Evolutionary conservation across 2,797 vertebrate genomes (phyloP), one percentile per base, ranked within the genome.

Genomic region (Sebastes diaconus): DNA sequence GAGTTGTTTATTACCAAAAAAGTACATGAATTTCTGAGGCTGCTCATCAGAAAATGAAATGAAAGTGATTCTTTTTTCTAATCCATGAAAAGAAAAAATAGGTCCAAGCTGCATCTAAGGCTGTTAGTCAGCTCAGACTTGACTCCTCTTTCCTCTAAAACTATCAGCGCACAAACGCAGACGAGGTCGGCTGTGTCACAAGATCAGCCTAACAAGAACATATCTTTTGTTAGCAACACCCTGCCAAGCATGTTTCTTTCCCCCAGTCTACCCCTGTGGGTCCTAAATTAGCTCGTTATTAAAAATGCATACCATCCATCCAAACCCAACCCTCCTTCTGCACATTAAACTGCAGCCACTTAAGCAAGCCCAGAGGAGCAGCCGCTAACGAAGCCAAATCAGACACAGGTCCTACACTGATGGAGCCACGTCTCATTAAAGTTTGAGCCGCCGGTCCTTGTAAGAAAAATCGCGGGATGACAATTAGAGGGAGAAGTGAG

Each of bases 281-380:
- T 84, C 88, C 87, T 92, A 90, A 94, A 95, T 96, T 94, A 93
- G 89, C 88, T 75, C 12, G 68, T 77, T 69, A 73, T 95, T 90
- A 94, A 95, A 95, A 91, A 95, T 95, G 85, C 91, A 95, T 90
- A 75, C 61, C 73, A 77, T 73, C 80, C 85, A 67, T 83, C 85
- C 86, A 87, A 77, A 76, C 52, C 75, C 79, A 64, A 61, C 77
- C 74, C 79, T 90, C 84, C 83, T 92, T 86, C 89, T 92, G 87
- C 94, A 91, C 87, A 94, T 94, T 94, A 94, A 90, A 94, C 91
- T 87, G 85, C 83, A 94, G 93, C 90, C 95, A 95, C 95, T 96
- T 95, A 92, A 92, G 88, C 79, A 91, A 92, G 82, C 94, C 94
- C 95, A 80, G 88, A 94, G 95, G 94, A 93, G 10, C 84, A 10